phyloP scores from a whole-genome alignment of 2,113 vertebrate species.

The Nannospalax galili region DNA sequence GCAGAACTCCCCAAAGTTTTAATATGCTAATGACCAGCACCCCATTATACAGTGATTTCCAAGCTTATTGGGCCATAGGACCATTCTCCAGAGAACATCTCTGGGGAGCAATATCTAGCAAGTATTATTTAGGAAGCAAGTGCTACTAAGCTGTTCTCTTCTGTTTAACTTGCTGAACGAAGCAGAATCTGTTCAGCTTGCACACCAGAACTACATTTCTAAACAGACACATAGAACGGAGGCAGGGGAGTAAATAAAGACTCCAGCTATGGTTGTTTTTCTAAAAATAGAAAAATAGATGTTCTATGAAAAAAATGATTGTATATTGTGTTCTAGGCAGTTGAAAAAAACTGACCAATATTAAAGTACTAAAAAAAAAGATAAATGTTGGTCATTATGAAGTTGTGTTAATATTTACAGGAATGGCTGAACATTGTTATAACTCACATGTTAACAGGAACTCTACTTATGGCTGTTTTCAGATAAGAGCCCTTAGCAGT shows the following conservation, averaged over 20 bases:
- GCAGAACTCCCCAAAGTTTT: background rate
- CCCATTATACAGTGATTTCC: background rate
- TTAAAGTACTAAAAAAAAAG: background rate
- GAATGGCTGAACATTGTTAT: background rate
- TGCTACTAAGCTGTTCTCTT: background rate
- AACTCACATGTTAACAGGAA: background rate
- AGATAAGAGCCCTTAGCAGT: background rate
- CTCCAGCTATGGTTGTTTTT: background rate
- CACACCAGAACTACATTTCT: background rate
- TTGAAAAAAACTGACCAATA: background rate
- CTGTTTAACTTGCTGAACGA: background rate
- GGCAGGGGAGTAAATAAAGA: background rate
- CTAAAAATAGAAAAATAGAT: slow-evolving; percentile 6
- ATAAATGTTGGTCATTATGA: background rate
- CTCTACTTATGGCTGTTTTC: background rate
- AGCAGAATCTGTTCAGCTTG: background rate
- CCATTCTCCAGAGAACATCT: background rate
- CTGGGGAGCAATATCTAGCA: background rate
- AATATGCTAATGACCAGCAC: background rate
- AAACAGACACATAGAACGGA: background rate
- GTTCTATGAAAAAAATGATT: background rate
- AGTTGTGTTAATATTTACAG: background rate
- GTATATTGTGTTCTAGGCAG: background rate
- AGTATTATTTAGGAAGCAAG: slow-evolving; percentile 19
- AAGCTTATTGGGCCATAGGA: background rate